Evolutionary conservation across 2,113 vertebrate species (phyloP), one percentile per base, ranked within the genome.

Genomic region (Ophthalmolycus amberensis): DNA sequence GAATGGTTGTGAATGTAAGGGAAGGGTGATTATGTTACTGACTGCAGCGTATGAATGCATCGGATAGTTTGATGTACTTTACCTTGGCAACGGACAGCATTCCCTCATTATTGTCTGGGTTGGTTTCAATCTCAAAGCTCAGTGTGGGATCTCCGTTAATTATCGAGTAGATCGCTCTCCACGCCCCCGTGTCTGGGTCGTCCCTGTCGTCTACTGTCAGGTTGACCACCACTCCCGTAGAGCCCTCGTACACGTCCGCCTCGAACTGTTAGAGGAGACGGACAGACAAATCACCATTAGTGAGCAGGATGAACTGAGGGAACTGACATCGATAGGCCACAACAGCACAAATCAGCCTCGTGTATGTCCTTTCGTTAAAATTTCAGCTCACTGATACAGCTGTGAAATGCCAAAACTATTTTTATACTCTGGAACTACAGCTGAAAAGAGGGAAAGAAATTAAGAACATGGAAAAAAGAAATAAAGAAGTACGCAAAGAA

Each of bases 11-110:
- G 0, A 65, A 56, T 22, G 18, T 32, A 32, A 14, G n/a, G 11
- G 14, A 29, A 34, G 7, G 2, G 0, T 67, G 27, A 38, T 37
- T 10, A 14, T 46, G 5, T 58, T 1, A 27, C 37, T 1, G 7
- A 6, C 0, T 18, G 44, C 18, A 16, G n/a, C 18, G 20, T 1
- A 29, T n/a, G 9, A 20, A 59, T 16, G 50, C 0, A 25, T n/a
- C 1, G 2, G 5, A 8, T 12, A 6, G 7, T 32, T 54, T 38
- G 10, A 9, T 44, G 5, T 9, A 20, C 10, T 46, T 91, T 92
- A 99, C 98, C 95, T 99, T 99, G 88, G 99, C 94, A 0, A 99
- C 97, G 0, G 96, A 97, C 14, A 99, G 94, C 97, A 99, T 99
- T 44, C 98, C 98, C 87, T 99, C 98, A 0, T 99, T 99, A 77